A percentile compares a stretch with the other conserved stretches of the same genome.
phyloP scores from a whole-genome alignment of 2,888 invertebrate species.

The Cybosia mesomella region DNA sequence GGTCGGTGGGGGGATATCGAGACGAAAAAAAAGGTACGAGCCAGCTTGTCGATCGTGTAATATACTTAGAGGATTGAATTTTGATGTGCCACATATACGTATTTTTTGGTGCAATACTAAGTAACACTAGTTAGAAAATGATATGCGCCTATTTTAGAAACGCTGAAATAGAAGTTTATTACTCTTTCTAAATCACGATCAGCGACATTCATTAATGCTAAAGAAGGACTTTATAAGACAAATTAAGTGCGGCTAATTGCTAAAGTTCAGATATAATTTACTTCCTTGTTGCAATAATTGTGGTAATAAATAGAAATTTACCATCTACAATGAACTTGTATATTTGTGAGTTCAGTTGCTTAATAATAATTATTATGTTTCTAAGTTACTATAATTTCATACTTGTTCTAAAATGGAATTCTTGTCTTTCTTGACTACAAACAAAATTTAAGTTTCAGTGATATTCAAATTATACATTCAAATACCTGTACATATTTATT shows the following conservation, averaged over 20 bases:
- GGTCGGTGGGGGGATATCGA: too few relatives aligned
- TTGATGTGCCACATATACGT: neutral
- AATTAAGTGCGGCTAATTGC: neutral
- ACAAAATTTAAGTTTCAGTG: neutral
- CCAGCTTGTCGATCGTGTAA: too few relatives aligned
- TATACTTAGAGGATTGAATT: neutral
- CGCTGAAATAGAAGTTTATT: neutral
- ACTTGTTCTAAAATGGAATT: neutral
- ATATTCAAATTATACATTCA: too few relatives aligned
- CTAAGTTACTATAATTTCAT: neutral
- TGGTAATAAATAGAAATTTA: neutral
- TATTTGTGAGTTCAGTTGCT: neutral
- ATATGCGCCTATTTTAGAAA: neutral
- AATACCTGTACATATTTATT: too few relatives aligned
- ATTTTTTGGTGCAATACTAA: neutral
- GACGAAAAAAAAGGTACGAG: too few relatives aligned
- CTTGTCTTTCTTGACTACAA: neutral
- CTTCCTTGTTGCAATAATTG: conserved; percentile 1
- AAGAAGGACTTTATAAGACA: neutral
- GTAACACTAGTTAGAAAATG: neutral
- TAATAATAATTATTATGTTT: neutral
- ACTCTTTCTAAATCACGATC: neutral
- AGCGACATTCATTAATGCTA: neutral
- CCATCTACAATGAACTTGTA: conserved; percentile 1
- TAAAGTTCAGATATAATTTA: conserved; percentile 4